Evolutionary conservation across 92 coral and sea anemone species (phyloP).

Genomic region (Parazoanthus atlanticus): DNA sequence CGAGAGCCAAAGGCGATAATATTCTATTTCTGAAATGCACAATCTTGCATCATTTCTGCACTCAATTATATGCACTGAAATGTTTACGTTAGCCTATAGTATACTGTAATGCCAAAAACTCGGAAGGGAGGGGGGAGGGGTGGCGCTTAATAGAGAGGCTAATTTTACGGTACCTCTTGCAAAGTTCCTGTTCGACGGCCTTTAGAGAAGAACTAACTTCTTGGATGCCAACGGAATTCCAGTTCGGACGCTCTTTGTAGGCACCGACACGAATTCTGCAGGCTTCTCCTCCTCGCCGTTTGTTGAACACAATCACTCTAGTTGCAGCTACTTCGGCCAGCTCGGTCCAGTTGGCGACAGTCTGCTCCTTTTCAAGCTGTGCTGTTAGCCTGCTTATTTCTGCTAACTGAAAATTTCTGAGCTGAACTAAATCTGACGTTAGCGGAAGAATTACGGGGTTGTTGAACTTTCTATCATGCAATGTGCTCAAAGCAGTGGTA

Average conservation of each 20-base stretch:
- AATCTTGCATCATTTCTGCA: too few species aligned
- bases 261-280: constrained; percentile 11
- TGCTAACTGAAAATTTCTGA: constrained; percentile 39
- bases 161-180: too few species aligned
- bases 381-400: neutral
- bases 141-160: too few species aligned
- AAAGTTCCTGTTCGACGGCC: constrained; percentile 51
- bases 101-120: too few species aligned
- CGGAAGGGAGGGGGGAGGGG: too few species aligned
- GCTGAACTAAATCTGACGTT: constrained; percentile 39
- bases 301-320: constrained; percentile 48
- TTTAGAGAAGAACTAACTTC: constrained; percentile 36
- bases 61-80: too few species aligned
- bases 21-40: too few species aligned
- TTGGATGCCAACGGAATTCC: neutral
- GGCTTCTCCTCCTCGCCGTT: constrained; percentile 60
- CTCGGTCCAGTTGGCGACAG: constrained; percentile 23
- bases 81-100: too few species aligned
- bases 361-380: constrained; percentile 3
- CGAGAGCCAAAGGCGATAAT: too few species aligned
- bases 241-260: constrained; percentile 39
- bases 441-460: constrained; percentile 45
- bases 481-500: constrained; percentile 35
- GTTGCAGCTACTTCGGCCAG: constrained; percentile 42
- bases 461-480: constrained; percentile 27